phyloP scores from a whole-genome alignment of 2,888 invertebrate species.

The Dynastes tityus region DNA sequence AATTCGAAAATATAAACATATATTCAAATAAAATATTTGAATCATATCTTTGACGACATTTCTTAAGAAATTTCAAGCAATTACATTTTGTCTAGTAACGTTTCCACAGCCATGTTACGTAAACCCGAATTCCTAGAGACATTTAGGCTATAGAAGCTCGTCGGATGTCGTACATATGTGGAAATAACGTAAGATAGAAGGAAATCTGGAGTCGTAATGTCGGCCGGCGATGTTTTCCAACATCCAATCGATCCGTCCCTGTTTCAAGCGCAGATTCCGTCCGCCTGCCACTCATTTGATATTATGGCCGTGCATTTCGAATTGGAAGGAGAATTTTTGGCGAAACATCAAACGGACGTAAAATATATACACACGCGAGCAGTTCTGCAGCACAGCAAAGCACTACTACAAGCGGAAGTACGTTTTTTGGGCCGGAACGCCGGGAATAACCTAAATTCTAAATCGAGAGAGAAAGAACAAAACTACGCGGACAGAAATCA shows the following conservation, averaged over 20 bases:
- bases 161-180: slow-evolving; percentile 5
- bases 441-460: slow-evolving; percentile 34
- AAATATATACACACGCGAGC: slow-evolving; percentile 36
- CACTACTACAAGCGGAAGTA: slow-evolving; percentile 20
- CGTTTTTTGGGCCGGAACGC: slow-evolving; percentile 6
- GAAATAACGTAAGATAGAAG: slow-evolving; percentile 49
- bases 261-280: slow-evolving; percentile 38
- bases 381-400: background rate
- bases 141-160: too few relatives aligned
- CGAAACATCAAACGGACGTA: slow-evolving; percentile 39
- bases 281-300: slow-evolving; percentile 45
- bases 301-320: slow-evolving; percentile 41
- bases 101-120: too few relatives aligned
- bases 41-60: too few relatives aligned
- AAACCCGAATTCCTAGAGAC: too few relatives aligned
- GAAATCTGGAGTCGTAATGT: slow-evolving; percentile 56
- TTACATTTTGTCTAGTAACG: too few relatives aligned
- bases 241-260: slow-evolving; percentile 55
- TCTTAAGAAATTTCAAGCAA: too few relatives aligned
- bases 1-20: too few relatives aligned
- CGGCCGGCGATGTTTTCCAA: slow-evolving; percentile 55
- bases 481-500: background rate
- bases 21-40: too few relatives aligned
- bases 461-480: slow-evolving; percentile 5
- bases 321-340: slow-evolving; percentile 36